A percentile compares a stretch with the other conserved stretches of the same genome.
Evolutionary conservation across 2,113 vertebrate genomes (phyloP).

Genomic region (Mugil cephalus): DNA sequence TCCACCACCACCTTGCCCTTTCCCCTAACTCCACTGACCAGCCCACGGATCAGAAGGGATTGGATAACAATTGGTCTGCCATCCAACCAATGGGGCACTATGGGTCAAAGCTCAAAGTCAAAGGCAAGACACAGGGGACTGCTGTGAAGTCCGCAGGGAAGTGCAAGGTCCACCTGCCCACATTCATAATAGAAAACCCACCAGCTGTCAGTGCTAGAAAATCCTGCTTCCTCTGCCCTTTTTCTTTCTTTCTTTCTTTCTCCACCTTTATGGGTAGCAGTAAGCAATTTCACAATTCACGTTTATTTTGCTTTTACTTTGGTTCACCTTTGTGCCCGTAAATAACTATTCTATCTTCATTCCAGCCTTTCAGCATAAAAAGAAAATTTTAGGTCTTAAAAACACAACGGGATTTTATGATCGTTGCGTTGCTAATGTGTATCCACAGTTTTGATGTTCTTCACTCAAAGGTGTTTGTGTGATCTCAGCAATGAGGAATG

Average conservation of each 20-base stretch:
- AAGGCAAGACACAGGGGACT: slow-evolving; percentile 43
- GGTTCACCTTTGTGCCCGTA: too few species aligned
- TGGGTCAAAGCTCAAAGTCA: slow-evolving; percentile 67
- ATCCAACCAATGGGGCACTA: slow-evolving; percentile 16
- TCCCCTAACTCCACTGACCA: slow-evolving; percentile 37
- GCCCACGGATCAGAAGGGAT: slow-evolving; percentile 24
- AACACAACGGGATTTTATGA: neutral
- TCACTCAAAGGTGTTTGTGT: slow-evolving; percentile 16
- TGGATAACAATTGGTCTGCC: slow-evolving; percentile 23
- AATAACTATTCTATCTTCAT: too few species aligned
- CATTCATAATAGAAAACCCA: slow-evolving; percentile 75
- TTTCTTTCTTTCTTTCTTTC: neutral
- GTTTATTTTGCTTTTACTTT: slow-evolving; percentile 4
- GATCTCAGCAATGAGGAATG: slow-evolving; percentile 71
- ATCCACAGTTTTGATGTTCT: slow-evolving; percentile 46
- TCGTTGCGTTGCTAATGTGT: slow-evolving; percentile 17
- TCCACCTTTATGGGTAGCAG: slow-evolving; percentile 2
- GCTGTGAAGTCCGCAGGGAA: slow-evolving; percentile 39
- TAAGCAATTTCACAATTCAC: neutral
- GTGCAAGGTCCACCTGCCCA: slow-evolving; percentile 53
- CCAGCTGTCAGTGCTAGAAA: slow-evolving; percentile 45
- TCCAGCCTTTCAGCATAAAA: neutral
- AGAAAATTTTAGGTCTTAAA: slow-evolving; percentile 6
- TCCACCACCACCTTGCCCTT: slow-evolving; percentile 26
- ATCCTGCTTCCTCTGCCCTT: neutral